Evolutionary conservation across 2,113 vertebrate species (phyloP).

Genomic region (Dermatemys mawii): DNA sequence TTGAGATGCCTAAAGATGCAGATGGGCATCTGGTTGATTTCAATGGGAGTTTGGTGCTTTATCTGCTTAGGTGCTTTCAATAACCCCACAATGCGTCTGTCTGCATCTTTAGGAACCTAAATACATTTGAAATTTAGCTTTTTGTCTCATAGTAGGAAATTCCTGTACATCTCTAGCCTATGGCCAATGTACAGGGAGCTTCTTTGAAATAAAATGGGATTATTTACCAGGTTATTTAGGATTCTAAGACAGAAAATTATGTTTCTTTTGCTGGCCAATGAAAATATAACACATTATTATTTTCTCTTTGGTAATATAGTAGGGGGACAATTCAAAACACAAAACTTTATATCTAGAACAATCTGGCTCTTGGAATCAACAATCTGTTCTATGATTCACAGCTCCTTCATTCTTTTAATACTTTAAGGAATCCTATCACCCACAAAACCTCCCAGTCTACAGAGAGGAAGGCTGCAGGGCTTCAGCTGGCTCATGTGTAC

Average conservation of each 20-base stretch:
- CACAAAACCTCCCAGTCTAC: constrained; percentile 8
- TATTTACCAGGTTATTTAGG: rapidly evolving
- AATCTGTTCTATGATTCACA: not conserved
- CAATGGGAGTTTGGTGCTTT: not conserved
- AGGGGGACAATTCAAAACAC: constrained; percentile 48
- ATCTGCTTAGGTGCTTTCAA: rapidly evolving
- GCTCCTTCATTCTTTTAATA: constrained; percentile 26
- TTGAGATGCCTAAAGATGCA: not conserved
- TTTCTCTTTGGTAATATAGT: constrained; percentile 25
- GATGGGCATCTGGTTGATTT: not conserved
- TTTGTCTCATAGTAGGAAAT: not conserved
- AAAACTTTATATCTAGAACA: constrained; percentile 59
- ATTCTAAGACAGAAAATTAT: not conserved
- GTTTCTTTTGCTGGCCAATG: constrained; percentile 8
- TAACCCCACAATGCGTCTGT: rapidly evolving
- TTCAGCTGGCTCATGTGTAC: constrained; percentile 57
- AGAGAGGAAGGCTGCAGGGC: not conserved
- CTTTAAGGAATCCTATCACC: not conserved
- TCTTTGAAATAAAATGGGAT: not conserved
- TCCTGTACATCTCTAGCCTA: not conserved
- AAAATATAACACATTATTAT: not conserved
- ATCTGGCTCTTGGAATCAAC: constrained; percentile 72
- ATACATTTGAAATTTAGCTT: not conserved
- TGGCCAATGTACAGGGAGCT: not conserved
- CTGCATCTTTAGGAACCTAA: not conserved